phyloP scores from a whole-genome alignment of 2,797 vertebrate genomes.

The Taeniopygia guttata region DNA sequence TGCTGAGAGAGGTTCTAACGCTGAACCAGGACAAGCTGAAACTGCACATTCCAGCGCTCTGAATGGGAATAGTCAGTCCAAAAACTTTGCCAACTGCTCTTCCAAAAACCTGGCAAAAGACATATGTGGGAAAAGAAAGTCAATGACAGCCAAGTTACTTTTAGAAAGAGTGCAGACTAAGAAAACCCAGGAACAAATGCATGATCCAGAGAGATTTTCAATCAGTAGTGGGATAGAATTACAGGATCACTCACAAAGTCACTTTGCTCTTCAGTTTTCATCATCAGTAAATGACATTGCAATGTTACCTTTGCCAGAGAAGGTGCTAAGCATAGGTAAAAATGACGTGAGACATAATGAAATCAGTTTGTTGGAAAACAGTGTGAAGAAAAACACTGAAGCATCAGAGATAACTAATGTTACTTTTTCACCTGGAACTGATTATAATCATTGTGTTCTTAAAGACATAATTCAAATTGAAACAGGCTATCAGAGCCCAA shows the following conservation, averaged over 20 bases:
- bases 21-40: constrained; percentile 27
- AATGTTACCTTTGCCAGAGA: constrained; percentile 79
- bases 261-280: constrained; percentile 40
- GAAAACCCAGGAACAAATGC: constrained; percentile 51
- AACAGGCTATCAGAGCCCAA: constrained; percentile 49
- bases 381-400: constrained; percentile 36
- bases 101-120: constrained; percentile 44
- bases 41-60: neutral
- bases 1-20: neutral
- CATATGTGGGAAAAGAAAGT: constrained; percentile 49
- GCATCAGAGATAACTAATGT: constrained; percentile 21
- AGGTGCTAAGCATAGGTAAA: constrained; percentile 74
- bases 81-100: neutral
- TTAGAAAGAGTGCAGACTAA: constrained; percentile 73
- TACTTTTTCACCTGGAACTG: constrained; percentile 26
- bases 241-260: constrained; percentile 33
- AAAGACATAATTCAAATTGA: constrained; percentile 63
- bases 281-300: constrained; percentile 42
- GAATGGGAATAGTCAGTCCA: constrained; percentile 12
- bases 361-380: constrained; percentile 52
- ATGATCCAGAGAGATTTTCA: constrained; percentile 14
- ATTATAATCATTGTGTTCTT: constrained; percentile 64
- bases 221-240: constrained; percentile 24
- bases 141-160: constrained; percentile 70
- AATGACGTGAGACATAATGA: constrained; percentile 69